A percentile compares a stretch with the other conserved stretches of the same genome.
These are phyloP conservation scores for Cebus imitator DNA, from an alignment of 2,113 vertebrate genomes.

Conservation along the genomic window DNA sequence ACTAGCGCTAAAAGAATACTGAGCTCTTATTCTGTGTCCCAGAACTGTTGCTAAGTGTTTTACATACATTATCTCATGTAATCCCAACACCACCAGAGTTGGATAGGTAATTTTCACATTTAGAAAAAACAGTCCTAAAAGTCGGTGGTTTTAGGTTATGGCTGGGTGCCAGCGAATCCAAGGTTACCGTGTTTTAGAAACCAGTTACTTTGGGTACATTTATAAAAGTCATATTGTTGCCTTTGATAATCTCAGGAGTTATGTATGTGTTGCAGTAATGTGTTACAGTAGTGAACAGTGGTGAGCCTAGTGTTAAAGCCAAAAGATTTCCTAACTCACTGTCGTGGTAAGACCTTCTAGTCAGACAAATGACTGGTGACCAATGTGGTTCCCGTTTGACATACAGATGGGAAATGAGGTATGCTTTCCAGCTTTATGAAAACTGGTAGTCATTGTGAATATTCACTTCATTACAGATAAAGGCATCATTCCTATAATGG, in stretches of 20 bases:
- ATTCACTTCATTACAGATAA: conserved; percentile 8
- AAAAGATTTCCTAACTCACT: neutral
- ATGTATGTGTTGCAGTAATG: neutral
- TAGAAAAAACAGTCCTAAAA: neutral
- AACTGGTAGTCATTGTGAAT: neutral
- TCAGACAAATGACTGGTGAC: neutral
- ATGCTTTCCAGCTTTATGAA: neutral
- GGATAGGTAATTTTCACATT: neutral
- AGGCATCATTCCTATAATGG: neutral
- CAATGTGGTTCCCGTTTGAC: neutral
- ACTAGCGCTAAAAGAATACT: neutral
- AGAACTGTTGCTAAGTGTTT: neutral
- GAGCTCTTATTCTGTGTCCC: neutral
- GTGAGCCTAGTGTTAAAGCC: neutral
- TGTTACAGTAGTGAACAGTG: neutral
- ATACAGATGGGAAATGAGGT: neutral
- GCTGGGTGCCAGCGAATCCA: neutral
- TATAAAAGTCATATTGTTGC: neutral
- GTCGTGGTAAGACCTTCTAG: neutral
- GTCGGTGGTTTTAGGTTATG: neutral
- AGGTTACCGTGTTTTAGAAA: neutral
- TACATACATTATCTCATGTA: conserved; percentile 47
- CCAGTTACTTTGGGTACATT: neutral
- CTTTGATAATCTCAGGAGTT: neutral
- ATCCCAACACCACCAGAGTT: neutral